phyloP scores from a whole-genome alignment of 1,140 invertebrate genomes.

The Babylonia areolata region DNA sequence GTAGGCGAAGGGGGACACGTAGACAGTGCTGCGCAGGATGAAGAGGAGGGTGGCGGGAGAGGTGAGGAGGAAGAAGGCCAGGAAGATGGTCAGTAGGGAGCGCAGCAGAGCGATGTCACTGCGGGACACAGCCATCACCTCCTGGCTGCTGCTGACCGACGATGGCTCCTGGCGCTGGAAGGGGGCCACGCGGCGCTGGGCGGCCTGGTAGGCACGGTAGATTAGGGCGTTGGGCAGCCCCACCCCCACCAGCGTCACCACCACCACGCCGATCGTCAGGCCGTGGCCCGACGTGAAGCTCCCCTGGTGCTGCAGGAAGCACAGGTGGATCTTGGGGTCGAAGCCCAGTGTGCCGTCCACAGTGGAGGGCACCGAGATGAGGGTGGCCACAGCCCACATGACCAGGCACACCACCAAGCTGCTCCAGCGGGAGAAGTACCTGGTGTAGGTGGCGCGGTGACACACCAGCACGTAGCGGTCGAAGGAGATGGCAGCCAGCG shows the following conservation, averaged over 20 bases:
- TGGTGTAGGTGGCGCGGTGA: constrained; percentile 19
- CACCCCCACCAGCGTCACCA: background rate
- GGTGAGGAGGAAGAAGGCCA: constrained; percentile 28
- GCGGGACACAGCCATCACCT: background rate
- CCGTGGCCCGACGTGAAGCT: background rate
- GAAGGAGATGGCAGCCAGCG: constrained; percentile 42
- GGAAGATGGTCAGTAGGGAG: constrained; percentile 28
- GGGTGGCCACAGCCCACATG: background rate
- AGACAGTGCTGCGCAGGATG: constrained; percentile 7
- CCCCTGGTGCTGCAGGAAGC: background rate
- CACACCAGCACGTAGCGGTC: constrained; percentile 49
- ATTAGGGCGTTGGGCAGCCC: constrained; percentile 1
- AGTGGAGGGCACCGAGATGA: background rate
- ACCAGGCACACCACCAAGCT: background rate
- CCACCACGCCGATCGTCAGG: background rate
- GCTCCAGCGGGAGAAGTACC: background rate
- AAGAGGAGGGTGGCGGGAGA: constrained; percentile 19
- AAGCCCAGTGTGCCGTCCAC: background rate
- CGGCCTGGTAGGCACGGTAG: background rate
- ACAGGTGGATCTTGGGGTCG: constrained; percentile 9
- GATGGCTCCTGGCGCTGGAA: background rate
- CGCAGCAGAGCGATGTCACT: constrained; percentile 22
- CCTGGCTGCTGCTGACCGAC: background rate
- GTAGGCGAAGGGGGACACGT: constrained; percentile 10
- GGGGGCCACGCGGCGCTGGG: background rate